A percentile compares a stretch with the other conserved stretches of the same genome.
These are phyloP conservation scores for Daboia siamensis DNA, from an alignment of 2,113 vertebrate species.

Conservation along the genomic window DNA sequence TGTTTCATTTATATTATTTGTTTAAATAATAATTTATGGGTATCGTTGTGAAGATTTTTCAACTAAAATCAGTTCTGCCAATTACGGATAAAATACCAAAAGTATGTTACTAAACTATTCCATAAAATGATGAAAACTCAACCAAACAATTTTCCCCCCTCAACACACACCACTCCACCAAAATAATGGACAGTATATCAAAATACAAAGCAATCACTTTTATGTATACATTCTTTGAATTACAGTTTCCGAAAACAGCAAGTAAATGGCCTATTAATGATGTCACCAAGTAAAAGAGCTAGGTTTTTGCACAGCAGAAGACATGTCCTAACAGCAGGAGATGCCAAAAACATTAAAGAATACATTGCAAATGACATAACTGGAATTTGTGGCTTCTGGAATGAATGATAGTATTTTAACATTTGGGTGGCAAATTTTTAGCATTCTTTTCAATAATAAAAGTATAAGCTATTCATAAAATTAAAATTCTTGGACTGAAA, in stretches of 20 bases:
- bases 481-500: not conserved
- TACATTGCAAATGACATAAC: not conserved
- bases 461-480: not conserved
- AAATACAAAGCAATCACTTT: not conserved
- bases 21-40: not conserved
- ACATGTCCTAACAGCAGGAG: slow-evolving; percentile 7
- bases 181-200: not conserved
- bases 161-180: not conserved
- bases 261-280: not conserved
- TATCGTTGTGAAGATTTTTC: no score
- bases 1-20: not conserved
- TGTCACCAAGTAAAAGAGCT: not conserved
- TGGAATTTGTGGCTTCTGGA: not conserved
- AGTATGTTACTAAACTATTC: not conserved
- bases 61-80: not conserved
- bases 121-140: not conserved
- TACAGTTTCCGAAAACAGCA: not conserved
- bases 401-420: not conserved
- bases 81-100: not conserved
- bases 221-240: not conserved
- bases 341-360: slow-evolving; percentile 3
- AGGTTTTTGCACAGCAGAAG: not conserved
- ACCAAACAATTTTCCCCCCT: not conserved
- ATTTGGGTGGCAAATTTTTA: not conserved
- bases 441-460: not conserved